phyloP scores from a whole-genome alignment of 2,888 invertebrate genomes.

The Marronus borbonicus region DNA sequence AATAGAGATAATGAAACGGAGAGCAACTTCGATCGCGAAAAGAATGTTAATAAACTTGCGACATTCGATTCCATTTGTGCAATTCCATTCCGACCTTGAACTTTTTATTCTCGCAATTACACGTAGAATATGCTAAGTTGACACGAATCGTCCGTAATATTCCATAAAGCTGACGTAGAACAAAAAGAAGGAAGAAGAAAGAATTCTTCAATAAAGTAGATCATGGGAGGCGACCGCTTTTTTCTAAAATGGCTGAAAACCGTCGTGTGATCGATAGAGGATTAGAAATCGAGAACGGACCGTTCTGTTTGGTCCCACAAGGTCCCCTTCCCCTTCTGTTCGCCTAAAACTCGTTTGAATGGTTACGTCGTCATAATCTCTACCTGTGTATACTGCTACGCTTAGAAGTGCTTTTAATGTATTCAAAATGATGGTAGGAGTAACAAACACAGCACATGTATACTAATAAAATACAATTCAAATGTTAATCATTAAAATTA shows the following conservation, averaged over 20 bases:
- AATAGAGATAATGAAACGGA: too few species aligned
- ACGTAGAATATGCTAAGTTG: conserved; percentile 7
- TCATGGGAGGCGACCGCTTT: conserved; percentile 27
- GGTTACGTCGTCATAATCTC: too few species aligned
- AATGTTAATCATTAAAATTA: too few species aligned
- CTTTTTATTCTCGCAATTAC: not conserved
- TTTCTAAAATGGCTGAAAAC: conserved; percentile 58
- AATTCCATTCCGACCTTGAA: conserved; percentile 6
- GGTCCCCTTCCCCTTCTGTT: conserved; percentile 47
- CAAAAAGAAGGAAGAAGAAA: not conserved
- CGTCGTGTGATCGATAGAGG: conserved; percentile 56
- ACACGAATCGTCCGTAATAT: not conserved
- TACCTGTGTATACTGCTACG: too few species aligned
- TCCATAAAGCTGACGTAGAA: not conserved
- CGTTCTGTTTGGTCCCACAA: conserved; percentile 47
- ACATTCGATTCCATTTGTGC: not conserved
- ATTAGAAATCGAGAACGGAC: conserved; percentile 55
- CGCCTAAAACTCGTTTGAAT: conserved; percentile 27
- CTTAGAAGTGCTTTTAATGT: too few species aligned
- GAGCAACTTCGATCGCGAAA: too few species aligned
- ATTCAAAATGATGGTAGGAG: too few species aligned
- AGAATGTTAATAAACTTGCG: conserved; percentile 21
- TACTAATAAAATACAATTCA: too few species aligned
- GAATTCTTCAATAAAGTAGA: conserved; percentile 25
- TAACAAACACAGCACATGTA: too few species aligned